Evolutionary conservation across 2,113 vertebrate species (phyloP).

Genomic region (Motacilla tschutschensis): DNA sequence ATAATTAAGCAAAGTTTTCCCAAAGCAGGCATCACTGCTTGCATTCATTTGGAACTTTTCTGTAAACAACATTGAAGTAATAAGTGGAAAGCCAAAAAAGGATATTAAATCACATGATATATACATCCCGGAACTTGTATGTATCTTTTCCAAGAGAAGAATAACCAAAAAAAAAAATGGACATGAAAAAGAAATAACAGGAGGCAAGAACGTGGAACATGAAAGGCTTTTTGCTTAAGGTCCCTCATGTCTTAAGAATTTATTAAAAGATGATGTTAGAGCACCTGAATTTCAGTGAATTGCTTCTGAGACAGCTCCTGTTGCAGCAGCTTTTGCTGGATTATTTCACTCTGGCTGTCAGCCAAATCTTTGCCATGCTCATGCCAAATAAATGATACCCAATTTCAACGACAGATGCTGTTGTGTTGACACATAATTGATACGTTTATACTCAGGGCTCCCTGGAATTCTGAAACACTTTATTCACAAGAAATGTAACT

Average conservation of each 20-base stretch:
- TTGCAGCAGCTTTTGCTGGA: constrained; percentile 17
- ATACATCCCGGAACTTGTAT: background rate
- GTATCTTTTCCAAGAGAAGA: background rate
- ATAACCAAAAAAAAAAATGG: background rate
- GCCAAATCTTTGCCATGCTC: constrained; percentile 28
- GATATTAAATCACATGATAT: background rate
- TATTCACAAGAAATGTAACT: constrained; percentile 2
- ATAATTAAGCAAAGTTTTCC: background rate
- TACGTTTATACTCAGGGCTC: constrained; percentile 19
- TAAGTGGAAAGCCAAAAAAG: background rate
- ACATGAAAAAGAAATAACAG: background rate
- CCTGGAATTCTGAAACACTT: constrained; percentile 23
- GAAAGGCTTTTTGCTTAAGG: constrained; percentile 5
- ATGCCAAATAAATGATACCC: constrained; percentile 52
- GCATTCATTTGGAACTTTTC: background rate
- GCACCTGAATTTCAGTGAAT: background rate
- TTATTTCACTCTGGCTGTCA: constrained; percentile 43
- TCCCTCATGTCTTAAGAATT: background rate
- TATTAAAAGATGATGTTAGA: background rate
- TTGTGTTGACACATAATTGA: constrained; percentile 51
- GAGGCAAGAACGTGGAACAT: background rate
- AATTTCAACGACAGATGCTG: constrained; percentile 46
- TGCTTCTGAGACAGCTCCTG: constrained; percentile 17
- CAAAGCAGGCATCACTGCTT: background rate
- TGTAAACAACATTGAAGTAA: background rate